phyloP scores from a whole-genome alignment of 2,888 invertebrate species.

The Drosophila subquinaria region DNA sequence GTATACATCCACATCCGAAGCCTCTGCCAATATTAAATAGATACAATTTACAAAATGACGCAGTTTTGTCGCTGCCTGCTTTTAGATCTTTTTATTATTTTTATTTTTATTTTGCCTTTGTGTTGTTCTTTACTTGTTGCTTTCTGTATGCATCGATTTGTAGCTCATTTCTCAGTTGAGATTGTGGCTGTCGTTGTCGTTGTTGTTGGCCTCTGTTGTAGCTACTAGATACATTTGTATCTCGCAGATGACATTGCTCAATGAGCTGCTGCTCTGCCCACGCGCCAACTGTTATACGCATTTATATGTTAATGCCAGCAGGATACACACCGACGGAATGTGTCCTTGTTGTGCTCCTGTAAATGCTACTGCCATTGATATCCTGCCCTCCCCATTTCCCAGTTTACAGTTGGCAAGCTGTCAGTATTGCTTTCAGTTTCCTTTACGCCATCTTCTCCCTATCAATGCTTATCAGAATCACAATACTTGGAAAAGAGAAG shows the following conservation, averaged over 20 bases:
- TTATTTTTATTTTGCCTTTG: constrained; percentile 32
- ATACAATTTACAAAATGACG: constrained; percentile 66
- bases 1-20: constrained; percentile 20
- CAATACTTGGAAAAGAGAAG: constrained; percentile 7
- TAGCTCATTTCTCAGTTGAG: constrained; percentile 41
- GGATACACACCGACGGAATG: constrained; percentile 30
- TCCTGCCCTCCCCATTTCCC: constrained; percentile 2
- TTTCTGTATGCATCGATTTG: constrained; percentile 53
- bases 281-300: constrained; percentile 64
- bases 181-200: constrained; percentile 22
- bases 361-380: constrained; percentile 9
- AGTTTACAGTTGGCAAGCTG: constrained; percentile 26
- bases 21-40: constrained; percentile 35
- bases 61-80: constrained; percentile 54
- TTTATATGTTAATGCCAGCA: constrained; percentile 69
- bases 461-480: constrained; percentile 39
- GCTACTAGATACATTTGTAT: constrained; percentile 63
- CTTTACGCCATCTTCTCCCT: neutral
- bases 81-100: constrained; percentile 13
- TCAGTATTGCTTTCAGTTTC: constrained; percentile 25
- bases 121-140: constrained; percentile 68
- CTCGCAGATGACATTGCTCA: constrained; percentile 47
- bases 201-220: constrained; percentile 39
- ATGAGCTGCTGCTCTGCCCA: constrained; percentile 34
- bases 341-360: constrained; percentile 28